These are phyloP conservation scores for Caenorhabditis macrosperma DNA, from an alignment of 2,888 invertebrate species.

Conservation along the genomic window DNA sequence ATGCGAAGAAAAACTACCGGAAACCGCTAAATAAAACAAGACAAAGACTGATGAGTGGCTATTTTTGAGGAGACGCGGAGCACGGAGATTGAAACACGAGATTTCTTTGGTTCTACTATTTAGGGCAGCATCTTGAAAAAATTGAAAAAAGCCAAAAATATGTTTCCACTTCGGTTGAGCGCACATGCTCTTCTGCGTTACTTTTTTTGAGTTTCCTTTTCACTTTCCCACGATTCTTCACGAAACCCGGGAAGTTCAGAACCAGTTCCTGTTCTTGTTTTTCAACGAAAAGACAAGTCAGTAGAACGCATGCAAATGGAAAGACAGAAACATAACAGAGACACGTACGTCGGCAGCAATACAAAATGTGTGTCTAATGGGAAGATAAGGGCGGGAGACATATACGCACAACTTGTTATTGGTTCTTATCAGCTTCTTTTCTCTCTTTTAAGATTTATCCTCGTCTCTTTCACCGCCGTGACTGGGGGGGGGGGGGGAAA, in stretches of 20 bases:
- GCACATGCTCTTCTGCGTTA: background rate
- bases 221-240: constrained; percentile 1
- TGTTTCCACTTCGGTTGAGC: background rate
- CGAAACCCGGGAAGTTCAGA: background rate
- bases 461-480: constrained; percentile 21
- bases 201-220: background rate
- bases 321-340: constrained; percentile 13
- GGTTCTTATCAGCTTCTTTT: constrained; percentile 52
- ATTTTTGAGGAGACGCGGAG: background rate
- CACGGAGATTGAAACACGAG: constrained; percentile 12
- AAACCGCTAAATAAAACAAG: constrained; percentile 24
- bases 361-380: constrained; percentile 51
- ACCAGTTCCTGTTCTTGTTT: constrained; percentile 13
- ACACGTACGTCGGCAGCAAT: constrained; percentile 31
- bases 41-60: background rate
- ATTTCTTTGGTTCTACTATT: background rate
- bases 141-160: too few species aligned
- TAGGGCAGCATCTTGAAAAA: background rate
- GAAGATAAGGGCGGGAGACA: constrained; percentile 29
- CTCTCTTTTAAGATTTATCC: constrained; percentile 20
- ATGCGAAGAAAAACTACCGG: constrained; percentile 29
- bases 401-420: constrained; percentile 51
- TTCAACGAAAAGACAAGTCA: constrained; percentile 14
- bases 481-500: background rate
- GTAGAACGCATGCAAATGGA: constrained; percentile 37